These are phyloP conservation scores for Gambelia wislizenii DNA, from an alignment of 2,797 vertebrate genomes.

Conservation along the genomic window DNA sequence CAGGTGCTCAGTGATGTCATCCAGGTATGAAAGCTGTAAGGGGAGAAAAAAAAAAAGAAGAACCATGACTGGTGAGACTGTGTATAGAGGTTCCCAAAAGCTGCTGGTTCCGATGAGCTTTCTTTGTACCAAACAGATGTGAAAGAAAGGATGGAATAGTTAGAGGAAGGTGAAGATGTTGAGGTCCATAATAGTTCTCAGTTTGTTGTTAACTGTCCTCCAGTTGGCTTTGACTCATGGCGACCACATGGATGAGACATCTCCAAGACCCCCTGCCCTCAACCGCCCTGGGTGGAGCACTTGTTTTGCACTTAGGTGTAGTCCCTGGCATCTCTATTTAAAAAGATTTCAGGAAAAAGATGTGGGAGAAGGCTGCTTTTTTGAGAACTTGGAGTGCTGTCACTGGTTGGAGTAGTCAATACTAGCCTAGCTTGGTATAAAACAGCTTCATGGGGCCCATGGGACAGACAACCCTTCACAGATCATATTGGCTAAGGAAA, in stretches of 20 bases:
- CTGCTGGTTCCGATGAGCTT: background rate
- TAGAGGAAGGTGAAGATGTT: background rate
- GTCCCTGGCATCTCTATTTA: too few species aligned
- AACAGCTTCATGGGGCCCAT: background rate
- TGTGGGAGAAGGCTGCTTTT: background rate
- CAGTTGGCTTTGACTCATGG: too few species aligned
- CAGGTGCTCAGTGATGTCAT: slow-evolving; percentile 90
- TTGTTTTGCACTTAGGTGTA: background rate
- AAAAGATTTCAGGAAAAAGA: background rate
- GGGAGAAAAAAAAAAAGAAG: too few species aligned
- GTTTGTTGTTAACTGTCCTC: too few species aligned
- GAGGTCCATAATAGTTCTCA: background rate
- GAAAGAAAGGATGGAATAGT: background rate
- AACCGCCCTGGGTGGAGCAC: background rate
- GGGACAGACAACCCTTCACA: background rate
- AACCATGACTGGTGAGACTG: background rate
- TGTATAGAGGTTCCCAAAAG: background rate
- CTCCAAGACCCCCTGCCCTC: too few species aligned
- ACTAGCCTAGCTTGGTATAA: too few species aligned
- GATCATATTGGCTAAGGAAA: too few species aligned
- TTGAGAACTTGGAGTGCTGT: background rate
- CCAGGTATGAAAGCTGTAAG: slow-evolving; percentile 80
- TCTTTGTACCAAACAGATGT: background rate
- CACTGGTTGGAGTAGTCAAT: background rate
- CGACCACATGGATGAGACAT: too few species aligned